Conservation (phyloP, 1,140 invertebrate genomes). For the Cotesia vestalis region DNA sequence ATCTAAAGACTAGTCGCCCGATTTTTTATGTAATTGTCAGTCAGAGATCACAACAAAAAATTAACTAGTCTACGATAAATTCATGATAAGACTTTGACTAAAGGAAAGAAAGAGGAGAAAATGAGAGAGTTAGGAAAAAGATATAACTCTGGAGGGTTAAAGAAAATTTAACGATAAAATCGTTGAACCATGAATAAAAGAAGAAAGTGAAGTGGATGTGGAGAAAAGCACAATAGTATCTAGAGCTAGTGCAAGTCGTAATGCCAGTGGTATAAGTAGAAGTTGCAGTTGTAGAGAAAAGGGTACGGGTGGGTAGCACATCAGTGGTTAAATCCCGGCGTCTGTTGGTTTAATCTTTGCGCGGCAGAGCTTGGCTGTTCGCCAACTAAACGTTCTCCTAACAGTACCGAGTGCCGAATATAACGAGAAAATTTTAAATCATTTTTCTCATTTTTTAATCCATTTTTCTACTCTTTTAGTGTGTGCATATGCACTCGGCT, state of each 20-base stretch:
- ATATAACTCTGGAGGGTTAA: too few species aligned
- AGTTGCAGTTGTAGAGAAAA: conserved; percentile 13
- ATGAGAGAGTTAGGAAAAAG: too few species aligned
- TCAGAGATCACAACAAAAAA: too few species aligned
- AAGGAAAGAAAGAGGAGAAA: too few species aligned
- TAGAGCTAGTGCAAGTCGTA: too few species aligned
- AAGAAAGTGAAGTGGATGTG: neutral
- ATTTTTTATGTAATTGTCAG: too few species aligned
- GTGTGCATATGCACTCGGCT: neutral
- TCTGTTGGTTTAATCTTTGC: conserved; percentile 45
- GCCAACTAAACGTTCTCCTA: conserved; percentile 27
- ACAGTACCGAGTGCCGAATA: neutral
- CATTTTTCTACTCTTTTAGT: neutral
- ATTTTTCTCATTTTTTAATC: neutral
- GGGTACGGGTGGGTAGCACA: conserved; percentile 13
- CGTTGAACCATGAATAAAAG: too few species aligned
- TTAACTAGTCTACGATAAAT: too few species aligned
- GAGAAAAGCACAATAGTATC: neutral
- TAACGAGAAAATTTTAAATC: conserved; percentile 15
- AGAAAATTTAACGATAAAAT: too few species aligned
- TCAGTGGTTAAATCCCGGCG: conserved; percentile 41
- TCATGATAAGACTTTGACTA: too few species aligned
- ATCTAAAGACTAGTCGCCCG: too few species aligned
- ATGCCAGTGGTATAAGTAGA: neutral
- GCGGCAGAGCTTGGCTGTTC: conserved; percentile 37